A percentile compares a stretch with the other conserved stretches of the same genome.
These are phyloP conservation scores for Polyodon spathula DNA, from an alignment of 2,113 vertebrate genomes.

Conservation along the genomic window DNA sequence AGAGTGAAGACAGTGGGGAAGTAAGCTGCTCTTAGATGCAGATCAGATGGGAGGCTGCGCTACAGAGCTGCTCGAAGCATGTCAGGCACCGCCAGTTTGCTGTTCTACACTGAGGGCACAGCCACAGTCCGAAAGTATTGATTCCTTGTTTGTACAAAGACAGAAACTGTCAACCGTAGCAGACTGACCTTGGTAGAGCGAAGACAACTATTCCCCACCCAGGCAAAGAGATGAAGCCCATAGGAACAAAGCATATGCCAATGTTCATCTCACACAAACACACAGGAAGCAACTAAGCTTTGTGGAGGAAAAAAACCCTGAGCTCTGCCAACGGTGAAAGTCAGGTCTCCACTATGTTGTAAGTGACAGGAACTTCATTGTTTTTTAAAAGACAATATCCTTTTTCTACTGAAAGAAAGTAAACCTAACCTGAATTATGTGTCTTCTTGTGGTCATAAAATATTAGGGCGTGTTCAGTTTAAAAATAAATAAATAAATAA, in stretches of 20 bases:
- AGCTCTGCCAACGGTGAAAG: constrained; percentile 36
- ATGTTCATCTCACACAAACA: constrained; percentile 55
- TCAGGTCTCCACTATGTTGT: constrained; percentile 65
- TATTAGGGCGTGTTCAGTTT: too few relatives aligned
- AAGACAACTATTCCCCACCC: constrained; percentile 88
- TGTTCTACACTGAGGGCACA: constrained; percentile 94
- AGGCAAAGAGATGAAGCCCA: constrained; percentile 70
- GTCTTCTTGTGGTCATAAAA: too few relatives aligned
- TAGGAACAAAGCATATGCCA: constrained; percentile 63
- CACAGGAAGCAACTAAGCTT: constrained; percentile 50
- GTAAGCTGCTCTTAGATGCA: constrained; percentile 68
- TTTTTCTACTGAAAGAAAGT: too few relatives aligned
- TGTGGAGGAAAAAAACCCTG: constrained; percentile 32
- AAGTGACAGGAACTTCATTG: constrained; percentile 72
- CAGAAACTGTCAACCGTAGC: constrained; percentile 94
- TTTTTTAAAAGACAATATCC: constrained; percentile 51
- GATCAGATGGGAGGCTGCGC: constrained; percentile 75
- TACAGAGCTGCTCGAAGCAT: constrained; percentile 80
- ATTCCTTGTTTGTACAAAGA: constrained; percentile 95
- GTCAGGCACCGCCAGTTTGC: constrained; percentile 91
- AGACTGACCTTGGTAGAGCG: constrained; percentile 84
- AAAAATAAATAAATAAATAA: too few relatives aligned
- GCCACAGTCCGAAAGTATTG: constrained; percentile 98
- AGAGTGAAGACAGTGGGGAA: too few relatives aligned
- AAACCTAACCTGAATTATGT: too few relatives aligned